Evolutionary conservation across 2,797 vertebrate genomes (phyloP).

Genomic region (Cyclopterus lumpus): DNA sequence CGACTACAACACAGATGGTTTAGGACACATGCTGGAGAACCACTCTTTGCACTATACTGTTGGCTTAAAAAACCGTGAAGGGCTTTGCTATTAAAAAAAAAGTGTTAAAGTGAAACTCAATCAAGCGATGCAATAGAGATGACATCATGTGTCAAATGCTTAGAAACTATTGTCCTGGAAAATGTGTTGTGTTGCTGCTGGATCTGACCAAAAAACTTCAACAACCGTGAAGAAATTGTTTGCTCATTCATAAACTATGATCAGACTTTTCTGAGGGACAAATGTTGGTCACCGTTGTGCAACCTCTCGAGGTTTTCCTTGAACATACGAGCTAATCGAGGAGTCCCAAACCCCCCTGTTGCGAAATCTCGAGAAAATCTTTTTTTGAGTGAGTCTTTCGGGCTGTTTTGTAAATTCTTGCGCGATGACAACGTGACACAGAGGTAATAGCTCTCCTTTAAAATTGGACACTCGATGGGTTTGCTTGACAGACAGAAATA

Average conservation of each 20-base stretch:
- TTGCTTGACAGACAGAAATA: constrained; percentile 51
- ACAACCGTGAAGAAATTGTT: background rate
- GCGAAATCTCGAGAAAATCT: constrained; percentile 27
- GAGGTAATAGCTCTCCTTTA: constrained; percentile 55
- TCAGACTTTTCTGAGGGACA: background rate
- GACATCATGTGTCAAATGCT: background rate
- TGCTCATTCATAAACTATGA: background rate
- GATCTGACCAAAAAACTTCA: constrained; percentile 8
- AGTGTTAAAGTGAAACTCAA: background rate
- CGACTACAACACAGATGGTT: background rate
- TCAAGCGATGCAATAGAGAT: background rate
- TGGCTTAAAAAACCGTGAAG: background rate
- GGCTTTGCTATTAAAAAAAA: background rate
- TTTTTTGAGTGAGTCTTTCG: constrained; percentile 46
- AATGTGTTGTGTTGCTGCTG: background rate
- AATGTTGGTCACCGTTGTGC: background rate
- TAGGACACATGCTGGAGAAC: background rate
- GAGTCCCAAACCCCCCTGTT: constrained; percentile 15
- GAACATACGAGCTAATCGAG: background rate
- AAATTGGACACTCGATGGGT: constrained; percentile 46
- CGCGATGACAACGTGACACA: constrained; percentile 47
- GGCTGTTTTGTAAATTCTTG: constrained; percentile 52
- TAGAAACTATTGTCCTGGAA: background rate
- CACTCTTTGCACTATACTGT: background rate
- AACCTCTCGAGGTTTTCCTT: constrained; percentile 3